Evolutionary conservation across 92 coral and sea anemone species (phyloP).

Genomic region (Umimayanthus kanabou): DNA sequence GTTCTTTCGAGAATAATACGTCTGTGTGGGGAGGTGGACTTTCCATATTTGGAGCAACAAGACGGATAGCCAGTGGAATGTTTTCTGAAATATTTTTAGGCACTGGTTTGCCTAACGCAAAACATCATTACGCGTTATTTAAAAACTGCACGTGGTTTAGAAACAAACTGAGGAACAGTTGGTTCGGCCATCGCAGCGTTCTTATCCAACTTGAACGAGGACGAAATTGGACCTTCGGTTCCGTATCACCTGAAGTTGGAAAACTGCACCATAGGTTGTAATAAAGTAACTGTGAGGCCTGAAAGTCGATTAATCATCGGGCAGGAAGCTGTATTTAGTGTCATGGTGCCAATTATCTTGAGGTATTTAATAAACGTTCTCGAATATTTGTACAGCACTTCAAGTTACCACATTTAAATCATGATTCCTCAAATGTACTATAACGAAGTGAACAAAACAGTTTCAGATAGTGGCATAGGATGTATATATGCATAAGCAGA

Average conservation of each 20-base stretch:
- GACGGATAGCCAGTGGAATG: no score
- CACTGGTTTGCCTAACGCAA: not conserved
- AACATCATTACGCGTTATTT: slow-evolving; percentile 29
- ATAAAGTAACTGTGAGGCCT: slow-evolving; percentile 38
- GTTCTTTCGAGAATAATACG: slow-evolving; percentile 61
- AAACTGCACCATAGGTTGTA: slow-evolving; percentile 47
- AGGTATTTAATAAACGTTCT: slow-evolving; percentile 13
- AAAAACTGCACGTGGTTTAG: slow-evolving; percentile 45
- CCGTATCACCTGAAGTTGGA: slow-evolving; percentile 52
- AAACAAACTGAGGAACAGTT: slow-evolving; percentile 60
- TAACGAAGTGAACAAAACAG: no score
- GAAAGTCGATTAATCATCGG: slow-evolving; percentile 59
- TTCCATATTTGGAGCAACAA: slow-evolving; percentile 57
- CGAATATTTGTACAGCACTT: not conserved
- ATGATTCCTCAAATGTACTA: no score
- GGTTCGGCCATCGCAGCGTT: slow-evolving; percentile 71
- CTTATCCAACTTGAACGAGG: slow-evolving; percentile 61
- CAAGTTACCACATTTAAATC: no score
- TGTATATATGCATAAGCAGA: no score
- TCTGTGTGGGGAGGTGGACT: slow-evolving; percentile 75
- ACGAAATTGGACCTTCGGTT: slow-evolving; percentile 59
- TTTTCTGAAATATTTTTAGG: no score
- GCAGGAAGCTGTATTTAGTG: slow-evolving; percentile 69
- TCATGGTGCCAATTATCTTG: slow-evolving; percentile 65
- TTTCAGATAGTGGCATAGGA: no score